Base-by-base conservation (phyloP, 2,888 invertebrate genomes). In the Notocelia uddmanniana region DNA sequence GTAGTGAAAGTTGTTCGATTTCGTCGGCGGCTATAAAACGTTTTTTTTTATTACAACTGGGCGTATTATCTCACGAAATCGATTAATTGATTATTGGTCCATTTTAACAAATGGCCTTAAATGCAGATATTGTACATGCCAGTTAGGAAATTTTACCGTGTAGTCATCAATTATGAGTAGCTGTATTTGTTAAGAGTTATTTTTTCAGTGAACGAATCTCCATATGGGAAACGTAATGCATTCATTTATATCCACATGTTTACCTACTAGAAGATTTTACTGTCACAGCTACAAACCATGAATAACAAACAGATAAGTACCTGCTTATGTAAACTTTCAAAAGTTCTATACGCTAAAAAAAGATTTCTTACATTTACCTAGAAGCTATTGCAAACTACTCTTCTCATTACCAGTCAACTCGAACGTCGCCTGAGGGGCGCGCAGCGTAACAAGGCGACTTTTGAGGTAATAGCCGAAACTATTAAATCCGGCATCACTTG, bases 1-100 rank as follows among this genome's bases (percentile, higher is more conserved):
- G 13, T 50, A 70, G 64, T 58, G 64, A 70, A 70, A 70, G 64
- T 70, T 10, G 37, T 69, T 57, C 41, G n/a, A 69, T 69, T 48
- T 58, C 58, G 41, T 58, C 50, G 50, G n/a, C 9, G 50, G 26
- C 26, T 26, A 64, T 23, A 50, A 66, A 57, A 31, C 50, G 50
- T 58, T 52, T 66, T n/a, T 41, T 60, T 37, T 59, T 55, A 55
- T 55, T 55, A n/a, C 55, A 6, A 37, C n/a, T 54, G 52, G 37
- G 64, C 54, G 54, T 50, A 52, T 62, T 62, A 62, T 54, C 64
- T 64, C 37, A 54, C 52, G 64, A 54, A 23, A 48, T 45, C 52
- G 52, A 64, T 64, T 59, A n/a, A 59, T 69, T 63, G 34, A 31
- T 50, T 50, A 34, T 19, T 23, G 55, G 23, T 58, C 57, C 37